phyloP scores from a whole-genome alignment of 2,888 invertebrate species.

The Leptopilina drosophilae region DNA sequence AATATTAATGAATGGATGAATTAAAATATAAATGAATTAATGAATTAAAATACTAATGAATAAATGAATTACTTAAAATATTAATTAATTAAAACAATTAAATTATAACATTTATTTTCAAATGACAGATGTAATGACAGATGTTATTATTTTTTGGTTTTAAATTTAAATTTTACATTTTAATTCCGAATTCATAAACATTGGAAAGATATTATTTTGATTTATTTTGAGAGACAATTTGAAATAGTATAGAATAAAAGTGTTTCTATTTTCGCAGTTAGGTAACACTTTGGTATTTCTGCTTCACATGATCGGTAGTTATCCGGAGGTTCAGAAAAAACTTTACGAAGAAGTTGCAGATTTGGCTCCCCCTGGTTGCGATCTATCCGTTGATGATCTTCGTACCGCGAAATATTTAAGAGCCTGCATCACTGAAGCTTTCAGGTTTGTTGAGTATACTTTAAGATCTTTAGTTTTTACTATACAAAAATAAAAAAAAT shows the following conservation, averaged over 20 bases:
- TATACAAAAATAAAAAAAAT: not conserved
- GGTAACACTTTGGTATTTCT: slow-evolving; percentile 90
- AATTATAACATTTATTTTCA: too few relatives aligned
- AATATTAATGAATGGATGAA: too few relatives aligned
- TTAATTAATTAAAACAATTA: too few relatives aligned
- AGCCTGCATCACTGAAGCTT: slow-evolving; percentile 88
- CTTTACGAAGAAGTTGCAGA: slow-evolving; percentile 83
- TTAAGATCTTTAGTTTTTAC: not conserved
- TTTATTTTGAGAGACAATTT: not conserved
- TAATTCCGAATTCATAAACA: too few relatives aligned
- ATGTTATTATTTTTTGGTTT: too few relatives aligned
- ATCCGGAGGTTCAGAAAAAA: slow-evolving; percentile 82
- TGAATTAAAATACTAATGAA: too few relatives aligned
- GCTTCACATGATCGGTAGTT: slow-evolving; percentile 84
- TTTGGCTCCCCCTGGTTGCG: slow-evolving; percentile 79
- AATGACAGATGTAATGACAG: too few relatives aligned
- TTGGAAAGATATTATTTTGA: not conserved
- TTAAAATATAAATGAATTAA: too few relatives aligned
- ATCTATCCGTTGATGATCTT: slow-evolving; percentile 80
- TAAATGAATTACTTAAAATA: too few relatives aligned
- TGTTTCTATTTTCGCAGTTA: slow-evolving; percentile 78
- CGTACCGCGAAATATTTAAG: slow-evolving; percentile 85
- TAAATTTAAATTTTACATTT: too few relatives aligned
- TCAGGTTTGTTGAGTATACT: slow-evolving; percentile 75
- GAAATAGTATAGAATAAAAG: not conserved